Conservation (phyloP, 2,888 invertebrate species). For the Catocala fraxini region DNA sequence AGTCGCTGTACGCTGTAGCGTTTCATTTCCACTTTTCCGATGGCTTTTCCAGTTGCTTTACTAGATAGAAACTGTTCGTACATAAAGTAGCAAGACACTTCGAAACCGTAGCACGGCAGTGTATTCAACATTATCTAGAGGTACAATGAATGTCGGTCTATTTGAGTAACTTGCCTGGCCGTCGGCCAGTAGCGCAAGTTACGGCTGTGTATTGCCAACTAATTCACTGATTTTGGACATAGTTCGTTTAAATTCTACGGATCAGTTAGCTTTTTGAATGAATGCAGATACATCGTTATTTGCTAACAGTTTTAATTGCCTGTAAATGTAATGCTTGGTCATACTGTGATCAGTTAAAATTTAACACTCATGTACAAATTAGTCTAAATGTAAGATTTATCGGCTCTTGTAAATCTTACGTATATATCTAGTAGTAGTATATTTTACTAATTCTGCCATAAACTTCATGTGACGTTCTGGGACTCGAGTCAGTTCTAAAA, state of each 20-base stretch:
- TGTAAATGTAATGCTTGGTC: no score
- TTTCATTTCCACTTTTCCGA: no score
- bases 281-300: not conserved
- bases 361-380: no score
- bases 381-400: no score
- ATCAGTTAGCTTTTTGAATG: not conserved
- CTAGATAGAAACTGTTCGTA: not conserved
- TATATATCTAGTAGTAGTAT: no score
- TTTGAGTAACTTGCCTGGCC: constrained; percentile 57
- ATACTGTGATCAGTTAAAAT: no score
- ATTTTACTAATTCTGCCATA: no score
- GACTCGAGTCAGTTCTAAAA: no score
- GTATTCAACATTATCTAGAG: constrained; percentile 42
- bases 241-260: not conserved
- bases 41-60: not conserved
- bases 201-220: constrained; percentile 41
- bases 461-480: no score
- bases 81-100: constrained; percentile 25
- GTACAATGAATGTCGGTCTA: constrained; percentile 56
- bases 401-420: no score
- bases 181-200: constrained; percentile 50
- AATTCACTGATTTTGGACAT: constrained; percentile 31
- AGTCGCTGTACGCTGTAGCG: no score
- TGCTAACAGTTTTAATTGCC: no score
- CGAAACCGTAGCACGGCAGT: constrained; percentile 21